phyloP scores from a whole-genome alignment of 1,140 invertebrate genomes.

The Camponotus vicinus region DNA sequence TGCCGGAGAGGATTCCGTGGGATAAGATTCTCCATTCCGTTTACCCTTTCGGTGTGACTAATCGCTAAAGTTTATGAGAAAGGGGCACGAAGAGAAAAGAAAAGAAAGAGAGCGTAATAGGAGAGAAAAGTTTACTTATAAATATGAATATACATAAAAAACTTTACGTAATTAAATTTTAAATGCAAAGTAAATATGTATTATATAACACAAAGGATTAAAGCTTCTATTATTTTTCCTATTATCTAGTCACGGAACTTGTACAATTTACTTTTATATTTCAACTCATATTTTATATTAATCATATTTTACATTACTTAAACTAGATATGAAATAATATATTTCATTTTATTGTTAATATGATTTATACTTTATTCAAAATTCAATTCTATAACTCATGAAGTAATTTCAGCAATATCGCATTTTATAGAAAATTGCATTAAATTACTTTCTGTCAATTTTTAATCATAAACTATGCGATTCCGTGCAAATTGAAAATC shows the following conservation, averaged over 20 bases:
- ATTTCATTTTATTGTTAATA: too few species aligned
- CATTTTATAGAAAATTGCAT: too few species aligned
- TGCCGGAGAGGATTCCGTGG: slow-evolving; percentile 39
- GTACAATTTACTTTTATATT: too few species aligned
- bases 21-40: slow-evolving; percentile 34
- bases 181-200: not conserved
- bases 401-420: too few species aligned
- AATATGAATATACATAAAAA: not conserved
- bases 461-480: too few species aligned
- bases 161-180: not conserved
- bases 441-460: too few species aligned
- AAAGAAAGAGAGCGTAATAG: not conserved
- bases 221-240: not conserved
- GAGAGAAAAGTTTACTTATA: not conserved
- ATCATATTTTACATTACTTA: too few species aligned
- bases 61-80: slow-evolving; percentile 48
- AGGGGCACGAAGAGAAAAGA: not conserved
- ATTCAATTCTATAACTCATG: too few species aligned
- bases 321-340: too few species aligned
- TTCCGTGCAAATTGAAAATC: not conserved
- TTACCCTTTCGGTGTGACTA: slow-evolving; percentile 70
- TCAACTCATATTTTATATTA: too few species aligned
- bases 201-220: not conserved
- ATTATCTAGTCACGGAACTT: too few species aligned
- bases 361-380: too few species aligned